phyloP scores from a whole-genome alignment of 2,888 invertebrate species.

The Thalpophila matura region DNA sequence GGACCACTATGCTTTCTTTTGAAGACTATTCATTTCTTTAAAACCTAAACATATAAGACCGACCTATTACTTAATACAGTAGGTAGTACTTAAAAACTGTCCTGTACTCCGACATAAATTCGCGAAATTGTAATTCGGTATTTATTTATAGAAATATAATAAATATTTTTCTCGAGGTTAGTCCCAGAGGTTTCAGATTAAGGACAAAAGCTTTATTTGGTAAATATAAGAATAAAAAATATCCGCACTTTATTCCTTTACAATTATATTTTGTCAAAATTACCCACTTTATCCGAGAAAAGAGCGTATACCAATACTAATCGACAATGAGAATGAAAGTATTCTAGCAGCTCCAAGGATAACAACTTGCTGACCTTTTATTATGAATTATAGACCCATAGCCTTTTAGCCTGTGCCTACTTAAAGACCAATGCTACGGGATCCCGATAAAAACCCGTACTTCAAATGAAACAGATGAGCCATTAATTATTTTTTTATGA shows the following conservation, averaged over 20 bases:
- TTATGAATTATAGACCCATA: constrained; percentile 21
- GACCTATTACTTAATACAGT: too few relatives aligned
- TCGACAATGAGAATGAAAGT: constrained; percentile 49
- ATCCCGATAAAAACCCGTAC: neutral
- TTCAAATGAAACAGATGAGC: neutral
- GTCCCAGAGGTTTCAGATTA: constrained; percentile 13
- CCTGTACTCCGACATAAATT: neutral
- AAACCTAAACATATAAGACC: neutral
- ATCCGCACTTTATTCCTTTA: neutral
- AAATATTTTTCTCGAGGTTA: constrained; percentile 1
- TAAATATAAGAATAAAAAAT: constrained; percentile 1
- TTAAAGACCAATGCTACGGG: neutral
- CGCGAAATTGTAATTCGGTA: neutral
- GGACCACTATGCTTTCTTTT: neutral
- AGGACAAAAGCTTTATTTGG: neutral
- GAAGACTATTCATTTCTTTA: neutral
- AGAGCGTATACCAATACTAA: constrained; percentile 3
- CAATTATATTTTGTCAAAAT: neutral
- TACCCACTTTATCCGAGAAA: constrained; percentile 8
- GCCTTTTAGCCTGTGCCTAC: constrained; percentile 5
- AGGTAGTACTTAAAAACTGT: too few relatives aligned
- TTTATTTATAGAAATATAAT: constrained; percentile 11
- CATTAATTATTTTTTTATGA: constrained; percentile 10
- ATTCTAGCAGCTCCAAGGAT: constrained; percentile 46
- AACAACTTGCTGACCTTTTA: constrained; percentile 36